Evolutionary conservation across 2,113 vertebrate genomes (phyloP).

Genomic region (Microtus montanus): DNA sequence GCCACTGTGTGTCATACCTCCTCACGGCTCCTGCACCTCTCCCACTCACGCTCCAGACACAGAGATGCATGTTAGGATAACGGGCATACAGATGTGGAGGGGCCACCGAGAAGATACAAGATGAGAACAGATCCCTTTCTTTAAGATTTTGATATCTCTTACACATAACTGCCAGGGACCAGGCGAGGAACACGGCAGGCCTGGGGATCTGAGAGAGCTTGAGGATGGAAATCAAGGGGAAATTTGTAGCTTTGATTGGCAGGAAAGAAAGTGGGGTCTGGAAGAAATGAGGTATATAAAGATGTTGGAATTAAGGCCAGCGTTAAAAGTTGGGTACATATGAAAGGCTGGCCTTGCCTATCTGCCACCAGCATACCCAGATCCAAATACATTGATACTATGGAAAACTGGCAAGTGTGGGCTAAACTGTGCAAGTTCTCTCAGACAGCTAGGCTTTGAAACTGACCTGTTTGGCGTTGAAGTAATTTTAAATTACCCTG

Average conservation of each 20-base stretch:
- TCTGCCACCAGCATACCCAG: neutral
- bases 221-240: neutral
- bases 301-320: neutral
- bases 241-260: neutral
- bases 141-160: neutral
- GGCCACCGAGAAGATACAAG: neutral
- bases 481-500: neutral
- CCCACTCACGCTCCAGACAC: neutral
- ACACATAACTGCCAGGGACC: neutral
- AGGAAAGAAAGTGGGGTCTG: neutral
- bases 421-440: neutral
- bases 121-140: neutral
- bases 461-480: neutral
- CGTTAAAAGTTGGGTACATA: conserved; percentile 21
- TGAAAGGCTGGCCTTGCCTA: neutral
- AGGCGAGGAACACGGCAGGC: neutral
- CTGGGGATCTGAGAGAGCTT: neutral
- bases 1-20: neutral
- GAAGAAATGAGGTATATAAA: conserved; percentile 35
- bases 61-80: rapidly evolving
- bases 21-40: neutral
- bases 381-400: conserved; percentile 15
- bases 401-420: neutral
- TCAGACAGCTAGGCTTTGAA: neutral
- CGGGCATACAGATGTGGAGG: neutral